Conservation (phyloP, 2,113 vertebrate species). For the Pseudois nayaur region DNA sequence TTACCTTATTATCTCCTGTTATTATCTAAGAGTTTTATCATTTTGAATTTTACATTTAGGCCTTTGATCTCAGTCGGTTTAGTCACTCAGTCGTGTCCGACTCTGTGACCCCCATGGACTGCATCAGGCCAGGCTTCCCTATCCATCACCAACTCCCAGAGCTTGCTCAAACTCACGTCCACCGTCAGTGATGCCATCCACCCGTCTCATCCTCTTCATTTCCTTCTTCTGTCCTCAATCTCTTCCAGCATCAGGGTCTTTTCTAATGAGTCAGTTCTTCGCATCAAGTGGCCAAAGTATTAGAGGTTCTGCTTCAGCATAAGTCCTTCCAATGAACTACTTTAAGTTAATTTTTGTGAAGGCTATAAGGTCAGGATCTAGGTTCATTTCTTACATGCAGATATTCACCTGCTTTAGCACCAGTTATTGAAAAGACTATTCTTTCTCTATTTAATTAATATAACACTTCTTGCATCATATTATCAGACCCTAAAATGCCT, state of each 20-base stretch:
- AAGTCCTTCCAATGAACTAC: background rate
- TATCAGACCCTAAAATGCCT: conserved; percentile 37
- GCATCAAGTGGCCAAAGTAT: background rate
- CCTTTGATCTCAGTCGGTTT: background rate
- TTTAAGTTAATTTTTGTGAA: background rate
- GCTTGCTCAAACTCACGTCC: background rate
- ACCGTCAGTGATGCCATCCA: background rate
- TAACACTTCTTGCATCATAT: conserved; percentile 46
- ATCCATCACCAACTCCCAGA: background rate
- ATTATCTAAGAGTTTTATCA: background rate
- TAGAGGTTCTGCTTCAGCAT: background rate
- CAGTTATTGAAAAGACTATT: background rate
- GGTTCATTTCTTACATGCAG: background rate
- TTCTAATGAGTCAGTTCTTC: background rate
- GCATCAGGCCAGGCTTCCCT: background rate
- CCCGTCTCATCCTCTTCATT: background rate
- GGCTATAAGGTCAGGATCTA: background rate
- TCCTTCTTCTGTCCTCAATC: background rate
- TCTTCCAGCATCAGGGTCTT: background rate
- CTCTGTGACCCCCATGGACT: background rate
- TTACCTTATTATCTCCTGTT: background rate
- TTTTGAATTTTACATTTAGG: background rate
- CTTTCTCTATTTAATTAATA: background rate
- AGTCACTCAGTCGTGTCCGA: background rate
- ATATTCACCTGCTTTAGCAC: background rate